These are phyloP conservation scores for Helostoma temminkii DNA, from an alignment of 2,797 vertebrate species.

Conservation along the genomic window DNA sequence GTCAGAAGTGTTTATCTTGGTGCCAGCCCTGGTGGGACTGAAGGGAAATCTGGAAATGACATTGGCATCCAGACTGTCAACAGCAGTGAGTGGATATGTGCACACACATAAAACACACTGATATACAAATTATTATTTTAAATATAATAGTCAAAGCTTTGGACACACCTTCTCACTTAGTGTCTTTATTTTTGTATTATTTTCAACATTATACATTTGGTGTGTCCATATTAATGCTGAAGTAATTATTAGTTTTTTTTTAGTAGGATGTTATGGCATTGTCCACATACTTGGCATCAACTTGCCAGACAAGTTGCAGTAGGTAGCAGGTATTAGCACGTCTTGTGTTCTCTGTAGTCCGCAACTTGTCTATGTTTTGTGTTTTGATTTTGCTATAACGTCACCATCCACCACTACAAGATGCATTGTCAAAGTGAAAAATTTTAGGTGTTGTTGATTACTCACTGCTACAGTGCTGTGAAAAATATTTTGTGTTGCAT, in stretches of 20 bases:
- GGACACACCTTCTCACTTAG: no score
- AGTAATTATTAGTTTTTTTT: no score
- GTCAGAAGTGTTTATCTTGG: constrained; percentile 90
- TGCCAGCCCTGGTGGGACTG: constrained; percentile 92
- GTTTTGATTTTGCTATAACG: not conserved
- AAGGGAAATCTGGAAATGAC: constrained; percentile 98
- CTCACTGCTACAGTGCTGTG: no score
- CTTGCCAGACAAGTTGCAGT: no score
- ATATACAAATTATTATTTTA: not conserved
- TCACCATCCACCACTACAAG: not conserved
- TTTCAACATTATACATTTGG: no score
- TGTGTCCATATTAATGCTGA: not conserved
- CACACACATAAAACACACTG: not conserved
- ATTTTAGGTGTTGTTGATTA: not conserved
- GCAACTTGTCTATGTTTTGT: no score
- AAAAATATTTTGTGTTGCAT: no score
- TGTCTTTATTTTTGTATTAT: no score
- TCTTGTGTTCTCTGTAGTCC: no score
- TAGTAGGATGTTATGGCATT: no score
- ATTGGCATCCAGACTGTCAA: constrained; percentile 92
- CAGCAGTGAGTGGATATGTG: constrained; percentile 87
- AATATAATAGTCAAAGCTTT: no score
- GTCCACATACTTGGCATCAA: not conserved
- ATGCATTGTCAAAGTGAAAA: not conserved
- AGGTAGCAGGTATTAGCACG: no score